Base-by-base conservation (phyloP, 2,113 vertebrate genomes). In the Rhea americana region DNA sequence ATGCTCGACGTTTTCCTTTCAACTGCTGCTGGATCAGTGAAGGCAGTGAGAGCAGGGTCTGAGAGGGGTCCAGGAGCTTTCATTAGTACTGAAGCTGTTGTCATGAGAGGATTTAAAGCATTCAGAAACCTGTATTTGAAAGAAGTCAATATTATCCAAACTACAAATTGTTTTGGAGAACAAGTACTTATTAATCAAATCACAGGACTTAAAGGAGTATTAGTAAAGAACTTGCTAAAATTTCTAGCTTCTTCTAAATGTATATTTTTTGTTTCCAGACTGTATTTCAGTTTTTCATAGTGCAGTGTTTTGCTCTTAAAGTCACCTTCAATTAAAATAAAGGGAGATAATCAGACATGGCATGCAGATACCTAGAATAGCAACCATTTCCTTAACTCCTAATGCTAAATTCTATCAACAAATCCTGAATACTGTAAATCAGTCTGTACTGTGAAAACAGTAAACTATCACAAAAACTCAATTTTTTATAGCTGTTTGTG, bases 1-100 rank as follows among this genome's bases (percentile, higher is more conserved):
- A 96, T 93, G 89, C 94, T 96, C 43, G 90, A 95, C 28, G 91
- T 93, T 96, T 97, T 98, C 92, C 96, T 97, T 90, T 98, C 97
- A 93, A 85, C 93, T 47, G 88, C 85, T 90, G 90, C 48, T 78
- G 96, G 94, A 96, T 96, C 91, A 85, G 87, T 90, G 71, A 97
- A 96, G 85, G 96, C 92, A 61, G 93, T 91, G 41, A 93, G 75
- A 76, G 86, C 88, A 37, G 97, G 82, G 74, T 97, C 96, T 87
- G 96, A 93, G 0, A 94, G 79, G 85, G 94, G 68, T 86, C 88
- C 93, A 71, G 96, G 95, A 89, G 89, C 91, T 96, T 98, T 97
- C 91, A 97, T 93, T 61, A 97, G 73, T 15, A 97, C 66, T 58
- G 94, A 97, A 45, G 93, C 78, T 88, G 87, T 95, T 74, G 83